phyloP scores from a whole-genome alignment of 1,140 invertebrate genomes.

The Calliopsis andreniformis region DNA sequence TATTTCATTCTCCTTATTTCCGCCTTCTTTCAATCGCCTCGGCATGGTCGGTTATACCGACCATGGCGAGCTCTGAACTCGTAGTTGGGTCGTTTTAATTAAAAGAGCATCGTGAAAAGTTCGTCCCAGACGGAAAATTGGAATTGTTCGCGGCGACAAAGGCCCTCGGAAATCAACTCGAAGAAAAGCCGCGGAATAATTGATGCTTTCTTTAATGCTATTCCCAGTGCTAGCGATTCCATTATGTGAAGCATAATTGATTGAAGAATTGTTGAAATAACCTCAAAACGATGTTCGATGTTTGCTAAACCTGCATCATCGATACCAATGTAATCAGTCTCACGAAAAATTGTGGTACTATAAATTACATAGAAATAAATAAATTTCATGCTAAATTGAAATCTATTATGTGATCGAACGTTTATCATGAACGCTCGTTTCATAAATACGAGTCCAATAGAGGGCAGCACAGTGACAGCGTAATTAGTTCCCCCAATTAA shows the following conservation, averaged over 20 bases:
- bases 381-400: not conserved
- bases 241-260: too few species aligned
- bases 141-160: not conserved
- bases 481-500: constrained; percentile 32
- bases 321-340: too few species aligned
- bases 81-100: constrained; percentile 14
- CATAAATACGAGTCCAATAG: not conserved
- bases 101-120: constrained; percentile 2
- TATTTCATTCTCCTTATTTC: not conserved
- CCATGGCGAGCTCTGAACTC: not conserved
- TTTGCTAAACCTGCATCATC: too few species aligned
- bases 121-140: not conserved
- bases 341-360: too few species aligned
- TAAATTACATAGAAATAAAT: too few species aligned
- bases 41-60: not conserved
- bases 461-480: constrained; percentile 1
- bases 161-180: not conserved
- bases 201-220: not conserved
- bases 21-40: constrained; percentile 1
- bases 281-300: too few species aligned
- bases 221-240: not conserved
- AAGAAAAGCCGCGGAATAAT: not conserved
- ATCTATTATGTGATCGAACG: not conserved
- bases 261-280: not conserved
- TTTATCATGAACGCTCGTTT: not conserved